Evolutionary conservation across 1,140 invertebrate species (phyloP), one percentile per base, ranked within the genome.

Genomic region (Micrasema minimum): DNA sequence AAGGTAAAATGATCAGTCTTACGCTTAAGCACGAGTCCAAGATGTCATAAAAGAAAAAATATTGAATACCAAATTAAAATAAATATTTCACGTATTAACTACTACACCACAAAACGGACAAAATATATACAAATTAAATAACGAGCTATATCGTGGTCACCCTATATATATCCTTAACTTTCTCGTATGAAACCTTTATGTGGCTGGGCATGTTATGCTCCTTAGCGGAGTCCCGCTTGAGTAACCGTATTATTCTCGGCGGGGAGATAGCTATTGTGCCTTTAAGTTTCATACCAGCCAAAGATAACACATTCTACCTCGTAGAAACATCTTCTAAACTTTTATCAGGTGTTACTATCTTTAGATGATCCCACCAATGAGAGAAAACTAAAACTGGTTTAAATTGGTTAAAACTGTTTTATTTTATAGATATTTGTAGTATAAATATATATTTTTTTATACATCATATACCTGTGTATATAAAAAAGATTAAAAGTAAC

Each of bases 121-220:
- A n/a, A n/a, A n/a, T n/a, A n/a, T n/a, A n/a, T n/a, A n/a, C n/a
- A n/a, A n/a, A n/a, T 31, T 31, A 31, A 31, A 7, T 31, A 31
- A 2, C 7, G 26, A 31, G 26, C 7, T 31, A 7, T 31, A 31
- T 31, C 26, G 2, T 31, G 26, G 26, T 31, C 26, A 31, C 62
- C 61, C 68, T 48, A 26, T 46, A 64, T 62, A 51, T 69, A 61
- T 69, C 18, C 51, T 37, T 50, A 65, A 66, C 43, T 70, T 62
- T 74, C 72, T 70, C 72, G 62, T 45, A 59, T 74, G 53, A 69
- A 74, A 74, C 68, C 70, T 74, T 74, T 67, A 74, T 74, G 72
- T 67, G 65, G 51, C 55, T 37, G 31, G 35, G 62, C 59, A 26
- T 66, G 68, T 41, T 61, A 59, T 70, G 31, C 72, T 46, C 61